phyloP scores from a whole-genome alignment of 2,888 invertebrate species.

The Athalia circularis region DNA sequence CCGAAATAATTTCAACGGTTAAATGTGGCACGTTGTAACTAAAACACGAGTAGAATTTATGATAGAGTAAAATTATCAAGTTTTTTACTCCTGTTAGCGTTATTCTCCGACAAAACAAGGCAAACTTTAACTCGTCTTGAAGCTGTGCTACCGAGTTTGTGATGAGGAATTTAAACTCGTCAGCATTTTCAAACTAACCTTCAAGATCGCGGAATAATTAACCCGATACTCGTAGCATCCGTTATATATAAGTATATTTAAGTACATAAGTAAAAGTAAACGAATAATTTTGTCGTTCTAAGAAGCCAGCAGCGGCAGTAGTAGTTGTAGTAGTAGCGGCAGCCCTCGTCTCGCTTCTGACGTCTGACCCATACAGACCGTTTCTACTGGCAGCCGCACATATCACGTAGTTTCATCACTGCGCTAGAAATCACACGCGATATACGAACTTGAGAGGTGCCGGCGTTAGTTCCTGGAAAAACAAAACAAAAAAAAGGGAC shows the following conservation, averaged over 20 bases:
- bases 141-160: not conserved
- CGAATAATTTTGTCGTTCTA: conserved; percentile 9
- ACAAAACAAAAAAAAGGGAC: no score
- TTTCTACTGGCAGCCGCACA: not conserved
- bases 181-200: conserved; percentile 11
- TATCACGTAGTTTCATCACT: not conserved
- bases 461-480: not conserved
- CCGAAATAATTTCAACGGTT: no score
- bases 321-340: not conserved
- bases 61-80: no score
- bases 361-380: not conserved
- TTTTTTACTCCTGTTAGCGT: no score
- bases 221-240: not conserved
- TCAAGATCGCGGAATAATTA: conserved; percentile 32
- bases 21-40: no score
- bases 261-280: not conserved
- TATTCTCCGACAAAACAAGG: not conserved
- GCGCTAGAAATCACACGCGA: not conserved
- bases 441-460: not conserved
- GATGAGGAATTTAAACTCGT: conserved; percentile 22
- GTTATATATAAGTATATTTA: no score
- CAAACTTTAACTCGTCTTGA: not conserved
- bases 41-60: no score
- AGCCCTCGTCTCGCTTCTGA: not conserved
- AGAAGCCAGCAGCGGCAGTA: not conserved